phyloP scores from a whole-genome alignment of 2,113 vertebrate species.

The Sturnira hondurensis region DNA sequence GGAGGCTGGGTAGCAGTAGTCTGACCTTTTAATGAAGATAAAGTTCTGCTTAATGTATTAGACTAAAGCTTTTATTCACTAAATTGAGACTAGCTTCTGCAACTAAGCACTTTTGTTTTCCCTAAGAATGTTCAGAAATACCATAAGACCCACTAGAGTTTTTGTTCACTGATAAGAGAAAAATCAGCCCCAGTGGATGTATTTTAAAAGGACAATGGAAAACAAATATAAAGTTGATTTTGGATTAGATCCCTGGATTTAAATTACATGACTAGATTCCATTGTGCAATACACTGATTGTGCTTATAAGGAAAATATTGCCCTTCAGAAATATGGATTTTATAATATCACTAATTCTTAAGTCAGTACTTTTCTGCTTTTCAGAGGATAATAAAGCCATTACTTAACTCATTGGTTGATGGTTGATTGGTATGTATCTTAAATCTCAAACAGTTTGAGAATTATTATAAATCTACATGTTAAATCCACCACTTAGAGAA shows the following conservation, averaged over 20 bases:
- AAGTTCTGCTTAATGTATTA: neutral
- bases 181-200: neutral
- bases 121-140: neutral
- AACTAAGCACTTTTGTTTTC: neutral
- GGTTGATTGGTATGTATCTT: neutral
- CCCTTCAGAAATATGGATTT: constrained; percentile 20
- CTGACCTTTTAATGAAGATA: neutral
- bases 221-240: constrained; percentile 28
- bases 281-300: neutral
- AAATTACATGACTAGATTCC: neutral
- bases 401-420: constrained; percentile 22
- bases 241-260: neutral
- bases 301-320: constrained; percentile 4
- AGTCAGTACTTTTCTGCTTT: neutral
- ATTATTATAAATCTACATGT: neutral
- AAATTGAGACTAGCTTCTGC: neutral
- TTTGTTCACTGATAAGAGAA: neutral
- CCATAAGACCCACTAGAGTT: neutral
- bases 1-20: neutral
- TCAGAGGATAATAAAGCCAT: neutral
- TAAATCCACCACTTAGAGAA: neutral
- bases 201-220: neutral
- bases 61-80: neutral
- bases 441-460: constrained; percentile 10
- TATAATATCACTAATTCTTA: constrained; percentile 11